Percentiles rank a stretch among this genome's conserved stretches.
These are phyloP conservation scores for Luperina nickerlii DNA, from an alignment of 2,888 invertebrate genomes.

Conservation along the genomic window DNA sequence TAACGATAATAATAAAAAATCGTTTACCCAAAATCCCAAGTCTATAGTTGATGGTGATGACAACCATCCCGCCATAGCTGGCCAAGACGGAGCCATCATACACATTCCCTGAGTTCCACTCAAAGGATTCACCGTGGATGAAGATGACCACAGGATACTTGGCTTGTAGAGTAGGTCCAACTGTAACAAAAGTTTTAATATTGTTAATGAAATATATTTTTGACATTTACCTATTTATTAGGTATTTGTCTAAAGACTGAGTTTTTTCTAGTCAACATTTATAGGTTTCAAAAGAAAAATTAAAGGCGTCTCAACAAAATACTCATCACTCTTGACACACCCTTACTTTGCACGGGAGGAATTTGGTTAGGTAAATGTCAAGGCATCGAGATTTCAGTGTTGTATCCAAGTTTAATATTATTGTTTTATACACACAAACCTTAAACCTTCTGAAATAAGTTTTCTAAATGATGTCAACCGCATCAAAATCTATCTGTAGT, in stretches of 20 bases:
- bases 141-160: slow-evolving; percentile 96
- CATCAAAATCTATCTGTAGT: background rate
- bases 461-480: too few relatives aligned
- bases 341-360: background rate
- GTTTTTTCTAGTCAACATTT: background rate
- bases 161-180: slow-evolving; percentile 89
- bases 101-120: slow-evolving; percentile 99
- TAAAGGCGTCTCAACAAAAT: background rate
- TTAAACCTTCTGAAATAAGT: background rate
- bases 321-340: background rate
- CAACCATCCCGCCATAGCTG: slow-evolving; percentile 97
- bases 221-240: too few relatives aligned
- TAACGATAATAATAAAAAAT: background rate
- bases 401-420: too few relatives aligned
- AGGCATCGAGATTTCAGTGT: too few relatives aligned
- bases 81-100: slow-evolving; percentile 99
- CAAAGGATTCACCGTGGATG: slow-evolving; percentile 98
- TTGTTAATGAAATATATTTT: background rate
- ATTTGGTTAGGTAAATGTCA: background rate
- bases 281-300: background rate
- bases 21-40: slow-evolving; percentile 95
- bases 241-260: too few relatives aligned
- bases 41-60: slow-evolving; percentile 99
- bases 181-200: slow-evolving; percentile 84
- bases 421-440: too few relatives aligned